phyloP scores from a whole-genome alignment of 2,888 invertebrate genomes.

The Lasioglossum villosulum region DNA sequence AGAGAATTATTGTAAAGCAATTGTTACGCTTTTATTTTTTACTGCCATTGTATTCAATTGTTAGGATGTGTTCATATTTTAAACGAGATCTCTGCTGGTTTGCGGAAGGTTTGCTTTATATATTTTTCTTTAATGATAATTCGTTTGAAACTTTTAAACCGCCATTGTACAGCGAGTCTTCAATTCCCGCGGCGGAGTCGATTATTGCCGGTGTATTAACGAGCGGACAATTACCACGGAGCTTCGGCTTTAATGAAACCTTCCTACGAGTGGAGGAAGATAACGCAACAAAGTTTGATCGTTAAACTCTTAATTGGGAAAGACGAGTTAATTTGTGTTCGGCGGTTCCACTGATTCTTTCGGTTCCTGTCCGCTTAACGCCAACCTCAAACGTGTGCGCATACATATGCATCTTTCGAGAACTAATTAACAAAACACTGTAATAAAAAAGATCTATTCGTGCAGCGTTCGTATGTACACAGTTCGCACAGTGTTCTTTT shows the following conservation, averaged over 20 bases:
- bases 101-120: not conserved
- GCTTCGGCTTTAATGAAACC: not conserved
- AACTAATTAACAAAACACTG: too few species aligned
- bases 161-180: not conserved
- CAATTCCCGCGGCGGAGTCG: slow-evolving; percentile 23
- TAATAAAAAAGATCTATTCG: too few species aligned
- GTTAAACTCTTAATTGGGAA: slow-evolving; percentile 7
- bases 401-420: too few species aligned
- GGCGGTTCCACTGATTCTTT: not conserved
- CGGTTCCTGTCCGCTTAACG: not conserved
- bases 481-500: too few species aligned
- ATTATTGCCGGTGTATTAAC: slow-evolving; percentile 38
- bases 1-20: too few species aligned
- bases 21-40: too few species aligned
- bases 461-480: too few species aligned
- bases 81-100: not conserved
- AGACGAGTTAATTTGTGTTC: not conserved
- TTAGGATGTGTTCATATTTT: not conserved
- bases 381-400: not conserved
- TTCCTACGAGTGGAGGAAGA: not conserved
- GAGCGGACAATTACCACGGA: slow-evolving; percentile 31
- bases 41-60: not conserved
- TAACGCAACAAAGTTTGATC: not conserved
- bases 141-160: not conserved
- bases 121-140: not conserved